phyloP scores from a whole-genome alignment of 2,888 invertebrate species.

The Noctua janthe region DNA sequence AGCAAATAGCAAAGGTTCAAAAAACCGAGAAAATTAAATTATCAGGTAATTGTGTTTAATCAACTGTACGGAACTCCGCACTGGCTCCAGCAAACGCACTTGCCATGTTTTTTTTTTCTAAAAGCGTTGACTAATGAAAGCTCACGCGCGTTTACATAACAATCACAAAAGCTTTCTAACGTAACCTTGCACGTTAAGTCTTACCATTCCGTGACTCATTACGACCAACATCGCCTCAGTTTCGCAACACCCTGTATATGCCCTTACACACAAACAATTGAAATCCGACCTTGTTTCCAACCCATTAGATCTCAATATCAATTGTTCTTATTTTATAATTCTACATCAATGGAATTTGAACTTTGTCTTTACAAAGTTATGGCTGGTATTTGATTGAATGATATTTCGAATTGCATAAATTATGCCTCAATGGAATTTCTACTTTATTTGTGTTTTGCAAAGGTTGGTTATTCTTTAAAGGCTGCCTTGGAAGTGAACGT shows the following conservation, averaged over 20 bases:
- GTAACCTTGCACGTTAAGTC: constrained; percentile 72
- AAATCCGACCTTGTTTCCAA: constrained; percentile 68
- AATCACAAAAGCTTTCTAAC: constrained; percentile 72
- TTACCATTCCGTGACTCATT: constrained; percentile 70
- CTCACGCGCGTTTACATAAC: constrained; percentile 65
- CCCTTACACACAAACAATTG: constrained; percentile 65
- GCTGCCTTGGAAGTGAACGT: constrained; percentile 69
- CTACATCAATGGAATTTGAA: constrained; percentile 47
- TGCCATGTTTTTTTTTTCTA: constrained; percentile 5
- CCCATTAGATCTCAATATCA: constrained; percentile 61
- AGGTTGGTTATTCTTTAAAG: constrained; percentile 46
- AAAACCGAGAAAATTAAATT: background rate
- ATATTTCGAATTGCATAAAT: constrained; percentile 32
- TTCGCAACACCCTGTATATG: constrained; percentile 68
- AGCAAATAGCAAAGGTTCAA: background rate
- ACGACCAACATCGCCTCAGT: constrained; percentile 53
- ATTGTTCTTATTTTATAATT: constrained; percentile 38
- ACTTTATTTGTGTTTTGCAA: constrained; percentile 39
- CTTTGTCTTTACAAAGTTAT: constrained; percentile 35
- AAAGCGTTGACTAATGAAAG: constrained; percentile 58
- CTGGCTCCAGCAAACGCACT: background rate
- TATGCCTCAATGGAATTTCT: constrained; percentile 39
- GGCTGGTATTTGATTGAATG: constrained; percentile 40
- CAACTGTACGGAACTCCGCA: constrained; percentile 19
- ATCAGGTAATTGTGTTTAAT: background rate